A percentile compares a stretch with the other conserved stretches of the same genome.
phyloP scores from a whole-genome alignment of 2,888 invertebrate genomes.

The Lasioglossum zephyrum region DNA sequence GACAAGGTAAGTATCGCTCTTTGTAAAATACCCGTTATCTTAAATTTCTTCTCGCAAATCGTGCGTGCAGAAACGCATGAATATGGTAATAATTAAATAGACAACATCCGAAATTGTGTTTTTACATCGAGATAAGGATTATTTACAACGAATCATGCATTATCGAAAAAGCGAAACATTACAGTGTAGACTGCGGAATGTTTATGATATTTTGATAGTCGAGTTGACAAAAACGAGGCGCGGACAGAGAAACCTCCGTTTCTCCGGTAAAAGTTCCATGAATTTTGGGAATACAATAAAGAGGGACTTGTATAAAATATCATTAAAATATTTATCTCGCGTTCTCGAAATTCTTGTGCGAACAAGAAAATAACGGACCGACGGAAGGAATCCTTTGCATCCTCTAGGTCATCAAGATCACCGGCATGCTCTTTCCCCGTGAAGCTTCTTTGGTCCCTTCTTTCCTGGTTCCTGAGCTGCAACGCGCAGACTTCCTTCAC shows the following conservation, averaged over 20 bases:
- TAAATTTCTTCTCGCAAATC: background rate
- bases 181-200: background rate
- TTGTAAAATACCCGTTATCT: background rate
- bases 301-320: background rate
- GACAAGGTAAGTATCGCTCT: background rate
- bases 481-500: slow-evolving; percentile 33
- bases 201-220: background rate
- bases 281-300: background rate
- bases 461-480: slow-evolving; percentile 12
- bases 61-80: background rate
- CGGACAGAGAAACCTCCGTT: background rate
- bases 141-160: background rate
- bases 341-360: background rate
- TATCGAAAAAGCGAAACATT: background rate
- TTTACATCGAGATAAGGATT: slow-evolving; percentile 1
- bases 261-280: background rate
- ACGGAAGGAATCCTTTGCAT: slow-evolving; percentile 27
- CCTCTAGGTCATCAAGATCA: slow-evolving; percentile 41
- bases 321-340: background rate
- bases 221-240: background rate
- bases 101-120: background rate
- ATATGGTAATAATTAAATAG: background rate
- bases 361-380: background rate
- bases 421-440: slow-evolving; percentile 46
- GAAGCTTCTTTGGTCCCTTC: background rate